These are phyloP conservation scores for Erannis defoliaria DNA, from an alignment of 2,888 invertebrate species.

Conservation along the genomic window DNA sequence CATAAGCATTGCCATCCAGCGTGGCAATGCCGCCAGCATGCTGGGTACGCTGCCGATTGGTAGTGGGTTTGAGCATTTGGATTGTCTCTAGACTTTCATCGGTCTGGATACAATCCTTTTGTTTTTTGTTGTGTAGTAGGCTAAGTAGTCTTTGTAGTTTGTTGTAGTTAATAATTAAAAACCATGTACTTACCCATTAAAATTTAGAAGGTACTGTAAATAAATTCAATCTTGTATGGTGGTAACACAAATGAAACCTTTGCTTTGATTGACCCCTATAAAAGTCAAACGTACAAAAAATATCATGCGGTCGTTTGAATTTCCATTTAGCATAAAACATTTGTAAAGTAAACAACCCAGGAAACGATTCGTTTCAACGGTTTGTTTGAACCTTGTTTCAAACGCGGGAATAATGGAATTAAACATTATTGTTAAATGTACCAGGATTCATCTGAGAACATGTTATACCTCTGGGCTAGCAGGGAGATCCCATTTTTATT, in stretches of 20 bases:
- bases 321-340: conserved; percentile 6
- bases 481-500: too few species aligned
- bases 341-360: conserved; percentile 3
- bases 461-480: too few species aligned
- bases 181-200: neutral
- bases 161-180: too few species aligned
- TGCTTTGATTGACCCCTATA: neutral
- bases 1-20: too few species aligned
- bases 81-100: too few species aligned
- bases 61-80: too few species aligned
- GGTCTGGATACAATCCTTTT: too few species aligned
- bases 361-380: neutral
- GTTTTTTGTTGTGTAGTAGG: too few species aligned
- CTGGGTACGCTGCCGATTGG: too few species aligned
- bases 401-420: neutral
- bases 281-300: neutral
- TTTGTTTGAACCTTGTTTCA: conserved; percentile 4
- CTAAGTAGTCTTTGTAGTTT: too few species aligned
- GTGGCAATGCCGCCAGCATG: too few species aligned
- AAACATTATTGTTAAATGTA: neutral
- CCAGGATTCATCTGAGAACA: too few species aligned
- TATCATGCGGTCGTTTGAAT: conserved; percentile 2
- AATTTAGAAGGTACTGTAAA: neutral
- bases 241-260: neutral
- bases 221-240: neutral